Evolutionary conservation across 2,888 invertebrate genomes (phyloP).

Genomic region (Dryobota labecula): DNA sequence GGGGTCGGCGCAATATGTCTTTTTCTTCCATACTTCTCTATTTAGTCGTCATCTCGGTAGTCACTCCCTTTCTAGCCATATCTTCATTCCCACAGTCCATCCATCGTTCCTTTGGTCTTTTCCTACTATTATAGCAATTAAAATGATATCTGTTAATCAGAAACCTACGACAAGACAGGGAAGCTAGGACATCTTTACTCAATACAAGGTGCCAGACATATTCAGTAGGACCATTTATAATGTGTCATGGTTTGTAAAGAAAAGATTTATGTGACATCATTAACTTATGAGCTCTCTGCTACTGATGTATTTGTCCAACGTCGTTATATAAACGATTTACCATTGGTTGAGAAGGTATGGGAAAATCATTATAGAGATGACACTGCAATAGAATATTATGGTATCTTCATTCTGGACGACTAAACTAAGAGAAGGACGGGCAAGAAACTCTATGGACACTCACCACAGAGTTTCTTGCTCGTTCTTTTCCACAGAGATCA

Average conservation of each 20-base stretch:
- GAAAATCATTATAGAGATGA: slow-evolving; percentile 9
- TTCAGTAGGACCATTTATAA: slow-evolving; percentile 34
- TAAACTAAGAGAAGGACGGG: too few species aligned
- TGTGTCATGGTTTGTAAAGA: slow-evolving; percentile 45
- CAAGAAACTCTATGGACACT: too few species aligned
- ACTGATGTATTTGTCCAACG: slow-evolving; percentile 25
- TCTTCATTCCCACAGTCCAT: neutral
- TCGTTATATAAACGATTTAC: slow-evolving; percentile 39
- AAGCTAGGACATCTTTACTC: neutral
- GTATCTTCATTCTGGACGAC: neutral
- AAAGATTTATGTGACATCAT: slow-evolving; percentile 39
- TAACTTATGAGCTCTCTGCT: slow-evolving; percentile 17
- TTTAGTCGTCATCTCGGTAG: too few species aligned
- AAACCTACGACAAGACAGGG: neutral
- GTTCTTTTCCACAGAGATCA: neutral
- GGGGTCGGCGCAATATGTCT: too few species aligned
- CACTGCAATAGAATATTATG: neutral
- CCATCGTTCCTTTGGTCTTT: neutral
- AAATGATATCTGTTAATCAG: neutral
- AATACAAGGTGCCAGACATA: slow-evolving; percentile 23
- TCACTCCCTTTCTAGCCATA: neutral
- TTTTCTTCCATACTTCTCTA: too few species aligned
- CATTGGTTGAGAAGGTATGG: neutral
- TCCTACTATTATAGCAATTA: neutral
- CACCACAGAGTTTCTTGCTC: neutral